A percentile compares a stretch with the other conserved stretches of the same genome.
Evolutionary conservation across 2,888 invertebrate species (phyloP).

Genomic region (Euplagia quadripunctaria): DNA sequence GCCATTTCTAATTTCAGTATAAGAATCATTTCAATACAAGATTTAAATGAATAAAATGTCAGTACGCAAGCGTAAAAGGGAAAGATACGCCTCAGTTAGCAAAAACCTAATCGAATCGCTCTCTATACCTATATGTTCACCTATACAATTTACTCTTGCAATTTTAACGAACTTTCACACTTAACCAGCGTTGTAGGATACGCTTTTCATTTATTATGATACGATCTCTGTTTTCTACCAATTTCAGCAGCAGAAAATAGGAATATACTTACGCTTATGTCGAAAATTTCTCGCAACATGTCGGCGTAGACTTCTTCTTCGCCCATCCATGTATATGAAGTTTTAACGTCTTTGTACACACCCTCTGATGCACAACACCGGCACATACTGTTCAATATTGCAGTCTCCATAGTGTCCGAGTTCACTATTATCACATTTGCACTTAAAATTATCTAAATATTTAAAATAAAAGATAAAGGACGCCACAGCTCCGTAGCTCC

Average conservation of each 20-base stretch:
- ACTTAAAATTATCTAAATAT: constrained; percentile 43
- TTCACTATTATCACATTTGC: constrained; percentile 54
- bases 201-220: background rate
- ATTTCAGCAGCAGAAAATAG: background rate
- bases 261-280: constrained; percentile 71
- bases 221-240: background rate
- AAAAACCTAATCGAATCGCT: constrained; percentile 25
- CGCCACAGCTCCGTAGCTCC: constrained; percentile 59
- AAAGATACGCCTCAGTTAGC: constrained; percentile 17
- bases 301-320: constrained; percentile 79
- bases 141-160: background rate
- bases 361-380: constrained; percentile 83
- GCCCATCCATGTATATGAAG: constrained; percentile 80
- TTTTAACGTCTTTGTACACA: constrained; percentile 76
- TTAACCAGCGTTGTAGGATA: background rate
- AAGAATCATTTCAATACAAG: background rate
- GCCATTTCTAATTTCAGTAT: background rate
- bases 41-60: background rate
- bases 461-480: constrained; percentile 53
- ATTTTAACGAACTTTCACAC: background rate
- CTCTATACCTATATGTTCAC: background rate
- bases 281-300: constrained; percentile 81
- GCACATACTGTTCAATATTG: constrained; percentile 72
- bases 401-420: constrained; percentile 67
- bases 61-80: constrained; percentile 14